Percentiles rank a stretch among this genome's conserved stretches.
Evolutionary conservation across 2,113 vertebrate genomes (phyloP).

Genomic region (Ictalurus furcatus): DNA sequence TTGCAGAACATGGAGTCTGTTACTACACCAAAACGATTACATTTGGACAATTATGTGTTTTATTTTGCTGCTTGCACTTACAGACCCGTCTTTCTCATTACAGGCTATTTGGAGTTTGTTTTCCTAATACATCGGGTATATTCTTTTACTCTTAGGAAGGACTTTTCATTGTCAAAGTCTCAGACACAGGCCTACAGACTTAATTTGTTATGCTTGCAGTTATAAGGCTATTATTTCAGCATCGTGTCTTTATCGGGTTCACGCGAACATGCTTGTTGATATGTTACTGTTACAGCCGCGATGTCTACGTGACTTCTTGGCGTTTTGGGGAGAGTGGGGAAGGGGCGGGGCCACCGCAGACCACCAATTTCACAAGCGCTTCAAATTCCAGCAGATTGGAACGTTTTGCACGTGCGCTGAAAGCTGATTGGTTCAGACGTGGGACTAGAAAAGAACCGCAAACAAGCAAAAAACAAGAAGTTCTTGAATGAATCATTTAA

Average conservation of each 20-base stretch:
- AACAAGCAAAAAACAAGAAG: neutral
- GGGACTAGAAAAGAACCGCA: neutral
- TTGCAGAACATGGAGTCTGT: neutral
- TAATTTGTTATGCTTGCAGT: neutral
- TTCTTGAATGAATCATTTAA: neutral
- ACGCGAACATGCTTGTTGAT: neutral
- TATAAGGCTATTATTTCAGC: neutral
- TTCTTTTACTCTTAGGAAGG: neutral
- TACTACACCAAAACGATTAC: neutral
- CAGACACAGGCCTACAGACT: neutral
- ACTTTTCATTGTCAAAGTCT: neutral
- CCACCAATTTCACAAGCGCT: neutral
- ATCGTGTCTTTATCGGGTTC: neutral
- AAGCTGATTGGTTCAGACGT: constrained; percentile 35
- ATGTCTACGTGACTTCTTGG: constrained; percentile 1
- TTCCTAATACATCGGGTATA: neutral
- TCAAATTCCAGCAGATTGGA: constrained; percentile 64
- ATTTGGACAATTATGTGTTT: neutral
- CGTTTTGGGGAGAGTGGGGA: neutral
- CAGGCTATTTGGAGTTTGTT: neutral
- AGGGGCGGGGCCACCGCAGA: neutral
- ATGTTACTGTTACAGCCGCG: too few species aligned
- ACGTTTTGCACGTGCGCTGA: constrained; percentile 80
- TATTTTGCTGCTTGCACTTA: neutral
- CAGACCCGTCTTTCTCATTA: neutral